These are phyloP conservation scores for Tympanoctomys barrerae DNA, from an alignment of 2,797 vertebrate species.

Conservation along the genomic window DNA sequence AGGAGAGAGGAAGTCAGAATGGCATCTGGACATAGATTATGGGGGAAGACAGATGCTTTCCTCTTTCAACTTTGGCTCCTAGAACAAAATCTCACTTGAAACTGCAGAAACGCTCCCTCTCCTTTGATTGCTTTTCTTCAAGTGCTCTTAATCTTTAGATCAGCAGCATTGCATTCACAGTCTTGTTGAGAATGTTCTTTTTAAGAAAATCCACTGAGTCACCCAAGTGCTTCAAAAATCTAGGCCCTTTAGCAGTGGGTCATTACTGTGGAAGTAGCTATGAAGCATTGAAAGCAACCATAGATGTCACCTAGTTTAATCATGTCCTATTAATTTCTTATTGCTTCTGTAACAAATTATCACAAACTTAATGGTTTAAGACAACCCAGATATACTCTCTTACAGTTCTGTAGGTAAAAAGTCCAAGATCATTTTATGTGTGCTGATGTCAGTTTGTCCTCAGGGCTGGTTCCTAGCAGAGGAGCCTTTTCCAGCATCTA, in stretches of 20 bases:
- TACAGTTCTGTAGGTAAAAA: not conserved
- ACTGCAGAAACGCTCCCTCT: not conserved
- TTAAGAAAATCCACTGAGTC: slow-evolving; percentile 1
- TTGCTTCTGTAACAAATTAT: not conserved
- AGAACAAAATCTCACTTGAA: not conserved
- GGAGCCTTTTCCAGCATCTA: not conserved
- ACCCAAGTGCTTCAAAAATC: not conserved
- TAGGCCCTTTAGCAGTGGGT: not conserved
- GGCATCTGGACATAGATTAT: not conserved
- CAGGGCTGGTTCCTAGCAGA: not conserved
- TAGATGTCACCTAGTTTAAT: not conserved
- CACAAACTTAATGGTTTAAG: not conserved
- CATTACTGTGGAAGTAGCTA: not conserved
- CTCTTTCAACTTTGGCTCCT: not conserved
- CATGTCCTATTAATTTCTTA: not conserved
- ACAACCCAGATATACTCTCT: not conserved
- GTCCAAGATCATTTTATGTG: not conserved
- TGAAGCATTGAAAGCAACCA: not conserved
- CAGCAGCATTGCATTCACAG: not conserved
- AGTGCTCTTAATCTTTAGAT: not conserved
- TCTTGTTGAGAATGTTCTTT: not conserved
- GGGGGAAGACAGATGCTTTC: not conserved
- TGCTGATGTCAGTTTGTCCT: not conserved
- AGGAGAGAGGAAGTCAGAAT: not conserved
- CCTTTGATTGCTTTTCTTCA: not conserved